Base-by-base conservation (phyloP, 2,113 vertebrate species). In the Mustela nigripes region DNA sequence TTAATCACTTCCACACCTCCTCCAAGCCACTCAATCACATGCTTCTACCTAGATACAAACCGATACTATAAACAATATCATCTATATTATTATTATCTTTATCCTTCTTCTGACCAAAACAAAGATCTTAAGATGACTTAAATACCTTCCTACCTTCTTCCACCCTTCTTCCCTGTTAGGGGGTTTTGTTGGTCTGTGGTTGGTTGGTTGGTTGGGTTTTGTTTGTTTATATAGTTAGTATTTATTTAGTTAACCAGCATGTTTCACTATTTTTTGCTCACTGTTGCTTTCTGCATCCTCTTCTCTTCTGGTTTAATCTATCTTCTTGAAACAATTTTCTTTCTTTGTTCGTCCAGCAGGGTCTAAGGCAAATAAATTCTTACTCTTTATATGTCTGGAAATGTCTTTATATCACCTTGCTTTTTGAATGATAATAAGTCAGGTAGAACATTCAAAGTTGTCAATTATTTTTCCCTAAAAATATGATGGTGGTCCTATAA, bases 361-460 rank as follows among this genome's bases (percentile, higher is more conserved):
- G 19, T 67, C 67, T 94, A 82, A 88, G 31, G 65, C 18, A 60
- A 53, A 74, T 12, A 67, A 63, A 91, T 21, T 67, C 42, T 94
- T 94, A 48, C 50, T 65, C 19, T 89, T 89, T 73, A 19, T 45
- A 14, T 62, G 48, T 56, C 50, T 82, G 11, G 15, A 94, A 91
- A 73, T 82, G 45, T 36, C 48, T 82, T 84, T 91, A 22, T 69
- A 71, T 50, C 36, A 90, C 48, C 90, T 93, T 45, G 69, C 69
- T 80, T 83, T 87, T 88, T 93, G 28, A 94, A 94, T 48, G 62
- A 58, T 86, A 89, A 69, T 69, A 88, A 81, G 28, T 67, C 81
- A n/a, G n/a, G 42, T 84, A 80, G 12, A 86, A 91, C 82, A 83
- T 60, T 80, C 53, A 93, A 85, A 11, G 11, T 95, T 93, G 53